Conservation (phyloP, 2,113 vertebrate genomes). For the Marcusenius ussheri region DNA sequence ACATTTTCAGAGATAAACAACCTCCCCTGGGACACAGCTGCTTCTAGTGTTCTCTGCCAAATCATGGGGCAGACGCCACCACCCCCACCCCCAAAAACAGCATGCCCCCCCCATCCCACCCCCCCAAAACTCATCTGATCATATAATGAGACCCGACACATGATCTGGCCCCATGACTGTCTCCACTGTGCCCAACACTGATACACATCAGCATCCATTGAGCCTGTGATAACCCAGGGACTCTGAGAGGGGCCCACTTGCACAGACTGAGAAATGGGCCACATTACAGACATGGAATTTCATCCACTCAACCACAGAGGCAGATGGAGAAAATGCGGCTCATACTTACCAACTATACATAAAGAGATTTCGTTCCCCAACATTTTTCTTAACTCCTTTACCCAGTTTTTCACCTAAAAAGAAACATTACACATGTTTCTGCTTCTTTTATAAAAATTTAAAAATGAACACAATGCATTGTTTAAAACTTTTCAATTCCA, state of each 20-base stretch:
- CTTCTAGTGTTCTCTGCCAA: background rate
- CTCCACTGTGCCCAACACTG: background rate
- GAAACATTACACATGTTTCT: background rate
- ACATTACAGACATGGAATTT: background rate
- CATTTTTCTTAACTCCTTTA: constrained; percentile 98
- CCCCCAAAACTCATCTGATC: background rate
- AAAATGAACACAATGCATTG: background rate
- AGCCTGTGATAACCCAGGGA: background rate
- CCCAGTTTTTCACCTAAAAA: constrained; percentile 96
- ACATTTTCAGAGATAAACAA: background rate
- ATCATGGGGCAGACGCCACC: background rate
- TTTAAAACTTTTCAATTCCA: background rate
- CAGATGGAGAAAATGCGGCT: background rate
- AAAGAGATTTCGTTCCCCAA: constrained; percentile 98
- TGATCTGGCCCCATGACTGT: background rate
- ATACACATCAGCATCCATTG: background rate
- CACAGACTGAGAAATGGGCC: background rate
- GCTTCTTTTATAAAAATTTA: background rate
- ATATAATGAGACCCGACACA: background rate
- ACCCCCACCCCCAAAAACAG: background rate
- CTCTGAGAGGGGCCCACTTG: background rate
- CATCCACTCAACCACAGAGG: background rate
- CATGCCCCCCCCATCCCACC: background rate
- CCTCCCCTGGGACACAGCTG: background rate
- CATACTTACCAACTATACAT: constrained; percentile 95